phyloP scores from a whole-genome alignment of 1,140 invertebrate species.

The Diorhabda carinulata region DNA sequence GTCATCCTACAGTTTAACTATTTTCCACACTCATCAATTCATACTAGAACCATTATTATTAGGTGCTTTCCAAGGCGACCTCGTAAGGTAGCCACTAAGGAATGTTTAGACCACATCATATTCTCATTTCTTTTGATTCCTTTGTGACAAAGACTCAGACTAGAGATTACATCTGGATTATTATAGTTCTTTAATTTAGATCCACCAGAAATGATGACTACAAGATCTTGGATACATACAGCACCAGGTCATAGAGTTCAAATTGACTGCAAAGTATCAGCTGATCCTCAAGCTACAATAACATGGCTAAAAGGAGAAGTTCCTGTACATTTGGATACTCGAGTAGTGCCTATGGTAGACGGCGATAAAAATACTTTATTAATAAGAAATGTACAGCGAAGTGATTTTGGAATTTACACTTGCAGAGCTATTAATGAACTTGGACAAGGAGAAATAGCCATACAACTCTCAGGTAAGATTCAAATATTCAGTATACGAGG shows the following conservation, averaged over 20 bases:
- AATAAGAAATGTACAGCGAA: conserved; percentile 62
- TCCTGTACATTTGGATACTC: conserved; percentile 53
- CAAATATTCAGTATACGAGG: too few relatives aligned
- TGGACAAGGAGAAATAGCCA: conserved; percentile 50
- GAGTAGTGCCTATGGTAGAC: conserved; percentile 55
- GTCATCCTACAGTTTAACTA: too few relatives aligned
- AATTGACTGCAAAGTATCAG: conserved; percentile 63
- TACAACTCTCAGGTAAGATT: conserved; percentile 44
- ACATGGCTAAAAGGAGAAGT: conserved; percentile 58
- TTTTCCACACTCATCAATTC: too few relatives aligned
- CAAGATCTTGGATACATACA: conserved; percentile 65
- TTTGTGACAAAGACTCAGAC: too few relatives aligned
- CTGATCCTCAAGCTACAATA: conserved; percentile 63
- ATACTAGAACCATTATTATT: too few relatives aligned
- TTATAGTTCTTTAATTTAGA: conserved; percentile 50
- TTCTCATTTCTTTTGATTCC: too few relatives aligned
- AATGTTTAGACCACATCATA: too few relatives aligned
- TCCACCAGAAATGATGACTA: conserved; percentile 63
- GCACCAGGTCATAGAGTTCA: conserved; percentile 62
- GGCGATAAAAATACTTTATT: conserved; percentile 62
- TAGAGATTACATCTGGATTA: too few relatives aligned
- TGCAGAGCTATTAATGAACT: conserved; percentile 72
- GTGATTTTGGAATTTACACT: conserved; percentile 73
- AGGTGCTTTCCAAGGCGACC: too few relatives aligned
- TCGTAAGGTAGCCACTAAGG: too few relatives aligned